Evolutionary conservation across 1,140 invertebrate genomes (phyloP).

Genomic region (Bombus soroeensis): DNA sequence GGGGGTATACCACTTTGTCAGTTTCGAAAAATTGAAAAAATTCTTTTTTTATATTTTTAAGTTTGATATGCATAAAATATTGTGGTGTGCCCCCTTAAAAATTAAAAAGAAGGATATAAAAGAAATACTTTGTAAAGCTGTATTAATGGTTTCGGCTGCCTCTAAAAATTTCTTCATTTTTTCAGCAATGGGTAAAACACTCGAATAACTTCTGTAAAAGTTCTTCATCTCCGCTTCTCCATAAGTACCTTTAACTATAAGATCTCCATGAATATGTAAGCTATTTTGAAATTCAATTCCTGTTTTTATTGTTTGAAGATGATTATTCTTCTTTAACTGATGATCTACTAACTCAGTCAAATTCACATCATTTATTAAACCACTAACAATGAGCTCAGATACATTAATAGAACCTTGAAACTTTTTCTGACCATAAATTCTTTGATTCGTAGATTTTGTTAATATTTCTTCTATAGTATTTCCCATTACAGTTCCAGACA

Average conservation of each 20-base stretch:
- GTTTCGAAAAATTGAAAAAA: background rate
- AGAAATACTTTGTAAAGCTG: conserved; percentile 60
- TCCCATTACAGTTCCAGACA: conserved; percentile 61
- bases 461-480: conserved; percentile 53
- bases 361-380: conserved; percentile 69
- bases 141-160: conserved; percentile 44
- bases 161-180: conserved; percentile 30
- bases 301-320: conserved; percentile 62
- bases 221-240: conserved; percentile 49
- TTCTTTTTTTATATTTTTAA: no score
- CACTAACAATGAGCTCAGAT: conserved; percentile 56
- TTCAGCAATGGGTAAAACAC: background rate
- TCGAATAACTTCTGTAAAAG: conserved; percentile 28
- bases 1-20: background rate
- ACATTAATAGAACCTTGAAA: conserved; percentile 60
- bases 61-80: no score
- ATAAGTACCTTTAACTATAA: conserved; percentile 56
- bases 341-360: conserved; percentile 52
- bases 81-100: background rate
- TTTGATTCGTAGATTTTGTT: conserved; percentile 63
- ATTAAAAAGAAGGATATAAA: background rate
- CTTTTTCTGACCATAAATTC: conserved; percentile 54
- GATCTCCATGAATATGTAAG: conserved; percentile 66
- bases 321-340: conserved; percentile 61
- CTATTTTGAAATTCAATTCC: conserved; percentile 56